Evolutionary conservation across 2,113 vertebrate genomes (phyloP).

Genomic region (Bostrychus sinensis): DNA sequence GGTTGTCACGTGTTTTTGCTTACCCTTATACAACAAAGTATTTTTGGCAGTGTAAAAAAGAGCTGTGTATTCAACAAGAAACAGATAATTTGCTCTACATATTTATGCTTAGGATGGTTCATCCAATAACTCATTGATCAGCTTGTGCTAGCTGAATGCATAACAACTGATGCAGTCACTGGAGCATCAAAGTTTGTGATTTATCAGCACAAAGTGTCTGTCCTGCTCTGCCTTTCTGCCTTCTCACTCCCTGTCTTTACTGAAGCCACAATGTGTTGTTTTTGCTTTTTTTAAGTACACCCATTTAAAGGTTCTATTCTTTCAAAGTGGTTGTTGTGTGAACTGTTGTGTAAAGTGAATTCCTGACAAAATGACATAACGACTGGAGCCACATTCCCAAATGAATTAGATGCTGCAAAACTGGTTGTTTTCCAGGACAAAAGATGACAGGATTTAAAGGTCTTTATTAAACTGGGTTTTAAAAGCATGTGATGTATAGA

Average conservation of each 20-base stretch:
- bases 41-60: conserved; percentile 2
- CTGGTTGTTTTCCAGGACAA: conserved; percentile 6
- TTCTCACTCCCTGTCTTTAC: conserved; percentile 20
- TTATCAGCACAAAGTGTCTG: conserved; percentile 57
- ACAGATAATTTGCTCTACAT: conserved; percentile 14
- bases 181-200: conserved; percentile 46
- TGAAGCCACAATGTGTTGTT: not conserved
- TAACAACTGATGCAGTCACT: conserved; percentile 51
- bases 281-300: conserved; percentile 24
- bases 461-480: conserved; percentile 3
- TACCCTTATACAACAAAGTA: not conserved
- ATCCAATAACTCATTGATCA: conserved; percentile 47
- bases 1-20: conserved; percentile 7
- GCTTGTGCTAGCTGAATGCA: conserved; percentile 52
- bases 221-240: conserved; percentile 20
- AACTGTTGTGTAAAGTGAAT: conserved; percentile 35
- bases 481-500: conserved; percentile 6
- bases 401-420: conserved; percentile 6
- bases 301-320: conserved; percentile 24
- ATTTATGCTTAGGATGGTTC: conserved; percentile 28
- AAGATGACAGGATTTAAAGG: conserved; percentile 4
- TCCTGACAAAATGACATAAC: conserved; percentile 31
- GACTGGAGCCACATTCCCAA: conserved; percentile 32
- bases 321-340: conserved; percentile 20
- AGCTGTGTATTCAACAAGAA: conserved; percentile 11